Base-by-base conservation (phyloP, 2,888 invertebrate species). In the Serrognathus titanus region DNA sequence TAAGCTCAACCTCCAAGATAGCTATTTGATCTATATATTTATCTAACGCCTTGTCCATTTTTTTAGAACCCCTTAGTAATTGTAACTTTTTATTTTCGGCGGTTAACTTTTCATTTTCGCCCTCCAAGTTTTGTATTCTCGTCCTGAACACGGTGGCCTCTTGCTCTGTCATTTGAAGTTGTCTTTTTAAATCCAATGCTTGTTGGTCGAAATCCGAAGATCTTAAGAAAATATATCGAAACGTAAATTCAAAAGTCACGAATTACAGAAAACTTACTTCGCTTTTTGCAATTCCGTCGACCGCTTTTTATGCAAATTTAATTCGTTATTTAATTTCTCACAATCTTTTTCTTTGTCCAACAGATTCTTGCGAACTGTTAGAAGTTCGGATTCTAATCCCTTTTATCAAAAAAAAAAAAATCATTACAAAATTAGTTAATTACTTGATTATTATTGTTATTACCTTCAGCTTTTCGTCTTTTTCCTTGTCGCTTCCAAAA, bases 331-430 rank as follows among this genome's bases (percentile, higher is more conserved):
- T 52, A 93, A 78, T 63, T 87, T 81, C 76, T 92, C 91, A 67
- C 89, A 87, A 65, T 89, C 88, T 65, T 89, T 81, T 75, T 94
- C 93, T 73, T 91, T 92, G 75, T 93, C 92, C 53, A 88, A 86
- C 1, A 93, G 75, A 70, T 89, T 88, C 72, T 88, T 88, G 59
- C 88, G 81, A 31, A 92, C 76, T 65, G 88, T 88, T 51, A 83
- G 84, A 53, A 89, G 82, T 77, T 92, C 92, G 68, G 87, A 87
- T 76, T 87, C 88, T 46, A 89, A 75, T 8, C 83, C 80, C 83
- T 88, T 58, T 45, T 73, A 38, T 37, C 35, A 52, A 38, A 12
- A 20, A 41, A 39, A 52, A 38, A 12, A 20, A 41, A 40, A 35
- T 11, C 6, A 24, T 41, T 41, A 31, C 31, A 24, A 47, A 24